A percentile compares a stretch with the other conserved stretches of the same genome.
phyloP scores from a whole-genome alignment of 2,797 vertebrate species.

The Acridotheres tristis region DNA sequence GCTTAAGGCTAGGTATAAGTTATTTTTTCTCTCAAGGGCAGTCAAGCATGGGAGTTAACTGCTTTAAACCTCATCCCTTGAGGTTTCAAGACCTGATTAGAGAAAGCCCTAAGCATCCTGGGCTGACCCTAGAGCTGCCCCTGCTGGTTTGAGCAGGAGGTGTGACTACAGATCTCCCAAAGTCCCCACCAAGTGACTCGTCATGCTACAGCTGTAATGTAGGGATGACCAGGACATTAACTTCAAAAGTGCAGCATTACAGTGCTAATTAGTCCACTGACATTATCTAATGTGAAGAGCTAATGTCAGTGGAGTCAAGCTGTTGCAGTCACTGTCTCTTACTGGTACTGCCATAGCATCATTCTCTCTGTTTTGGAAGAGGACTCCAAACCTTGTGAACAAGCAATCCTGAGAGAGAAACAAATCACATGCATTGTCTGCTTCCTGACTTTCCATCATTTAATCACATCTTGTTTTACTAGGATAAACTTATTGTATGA shows the following conservation, averaged over 20 bases:
- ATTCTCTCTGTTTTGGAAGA: background rate
- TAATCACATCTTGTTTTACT: background rate
- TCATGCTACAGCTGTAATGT: background rate
- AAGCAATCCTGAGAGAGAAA: background rate
- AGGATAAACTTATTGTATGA: background rate
- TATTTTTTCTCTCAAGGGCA: background rate
- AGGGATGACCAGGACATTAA: background rate
- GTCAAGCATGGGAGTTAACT: background rate
- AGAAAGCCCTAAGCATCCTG: background rate
- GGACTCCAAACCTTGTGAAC: background rate
- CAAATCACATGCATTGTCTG: background rate
- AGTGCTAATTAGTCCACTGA: background rate
- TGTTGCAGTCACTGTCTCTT: background rate
- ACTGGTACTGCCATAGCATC: background rate
- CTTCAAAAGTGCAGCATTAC: background rate
- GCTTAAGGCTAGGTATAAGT: background rate
- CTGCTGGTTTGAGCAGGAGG: background rate
- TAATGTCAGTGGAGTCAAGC: background rate
- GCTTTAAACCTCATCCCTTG: background rate
- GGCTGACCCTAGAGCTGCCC: background rate
- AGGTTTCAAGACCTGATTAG: background rate
- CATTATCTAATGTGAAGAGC: background rate
- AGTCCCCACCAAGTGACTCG: background rate
- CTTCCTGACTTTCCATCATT: background rate
- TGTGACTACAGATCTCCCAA: background rate